Percentiles rank a stretch among this genome's conserved stretches.
Conservation (phyloP, 2,888 invertebrate genomes). For the Gandaritis pyraliata region DNA sequence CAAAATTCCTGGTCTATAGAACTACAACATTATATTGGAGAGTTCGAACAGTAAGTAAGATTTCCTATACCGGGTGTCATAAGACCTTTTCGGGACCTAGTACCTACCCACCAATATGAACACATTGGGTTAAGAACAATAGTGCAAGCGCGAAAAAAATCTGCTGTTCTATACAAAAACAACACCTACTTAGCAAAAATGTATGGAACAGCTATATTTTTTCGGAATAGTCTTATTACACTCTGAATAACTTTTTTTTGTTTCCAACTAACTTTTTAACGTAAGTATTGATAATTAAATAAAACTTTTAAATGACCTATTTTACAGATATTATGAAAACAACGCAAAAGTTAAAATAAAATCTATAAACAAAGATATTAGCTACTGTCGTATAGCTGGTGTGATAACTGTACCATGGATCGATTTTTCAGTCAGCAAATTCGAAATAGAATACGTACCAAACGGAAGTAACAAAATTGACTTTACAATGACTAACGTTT, state of each 20-base stretch:
- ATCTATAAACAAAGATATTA: conserved; percentile 67
- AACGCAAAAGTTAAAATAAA: conserved; percentile 69
- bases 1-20: conserved; percentile 60
- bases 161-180: too few relatives aligned
- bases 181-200: too few relatives aligned
- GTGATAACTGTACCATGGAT: conserved; percentile 76
- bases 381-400: conserved; percentile 68
- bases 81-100: too few relatives aligned
- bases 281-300: background rate
- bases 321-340: conserved; percentile 66
- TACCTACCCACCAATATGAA: too few relatives aligned
- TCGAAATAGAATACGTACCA: conserved; percentile 63
- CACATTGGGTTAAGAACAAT: too few relatives aligned
- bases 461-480: conserved; percentile 55
- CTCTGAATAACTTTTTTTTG: background rate
- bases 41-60: conserved; percentile 64
- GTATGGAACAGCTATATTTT: too few relatives aligned
- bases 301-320: conserved; percentile 1
- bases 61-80: background rate
- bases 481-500: conserved; percentile 73
- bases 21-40: conserved; percentile 63
- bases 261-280: background rate
- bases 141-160: too few relatives aligned
- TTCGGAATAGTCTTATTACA: too few relatives aligned
- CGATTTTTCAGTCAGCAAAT: conserved; percentile 66